Evolutionary conservation across 1,140 invertebrate genomes (phyloP).

Genomic region (Colletes gigas): DNA sequence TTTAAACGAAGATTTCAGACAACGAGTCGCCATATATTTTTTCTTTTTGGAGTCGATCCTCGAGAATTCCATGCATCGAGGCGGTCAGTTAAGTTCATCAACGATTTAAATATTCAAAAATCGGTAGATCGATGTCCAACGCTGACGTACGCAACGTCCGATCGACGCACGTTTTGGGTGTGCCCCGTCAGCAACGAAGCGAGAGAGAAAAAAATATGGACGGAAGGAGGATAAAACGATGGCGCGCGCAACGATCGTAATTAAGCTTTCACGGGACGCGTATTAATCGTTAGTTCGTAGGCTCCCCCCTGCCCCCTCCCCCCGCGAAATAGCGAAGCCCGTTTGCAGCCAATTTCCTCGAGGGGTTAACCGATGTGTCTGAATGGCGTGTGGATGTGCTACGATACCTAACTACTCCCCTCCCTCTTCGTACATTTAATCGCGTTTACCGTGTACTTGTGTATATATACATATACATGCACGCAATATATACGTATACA

Average conservation of each 20-base stretch:
- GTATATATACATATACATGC: constrained; percentile 25
- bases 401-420: constrained; percentile 57
- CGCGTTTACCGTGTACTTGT: constrained; percentile 48
- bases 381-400: constrained; percentile 77
- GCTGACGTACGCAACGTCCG: no score
- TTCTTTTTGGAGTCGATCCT: no score
- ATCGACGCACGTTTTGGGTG: no score
- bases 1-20: no score
- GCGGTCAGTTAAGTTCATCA: no score
- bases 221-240: constrained; percentile 20
- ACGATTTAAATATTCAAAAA: no score
- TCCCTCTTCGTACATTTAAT: constrained; percentile 63
- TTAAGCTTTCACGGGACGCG: constrained; percentile 52
- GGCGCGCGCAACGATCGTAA: constrained; percentile 40
- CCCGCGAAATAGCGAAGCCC: constrained; percentile 57
- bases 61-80: no score
- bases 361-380: constrained; percentile 71
- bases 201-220: background rate
- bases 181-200: background rate
- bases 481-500: constrained; percentile 12
- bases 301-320: constrained; percentile 25
- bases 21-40: no score
- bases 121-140: no score
- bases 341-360: constrained; percentile 65
- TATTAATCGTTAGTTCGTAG: constrained; percentile 70